phyloP scores from a whole-genome alignment of 2,113 vertebrate species.

The Cottus gobio region DNA sequence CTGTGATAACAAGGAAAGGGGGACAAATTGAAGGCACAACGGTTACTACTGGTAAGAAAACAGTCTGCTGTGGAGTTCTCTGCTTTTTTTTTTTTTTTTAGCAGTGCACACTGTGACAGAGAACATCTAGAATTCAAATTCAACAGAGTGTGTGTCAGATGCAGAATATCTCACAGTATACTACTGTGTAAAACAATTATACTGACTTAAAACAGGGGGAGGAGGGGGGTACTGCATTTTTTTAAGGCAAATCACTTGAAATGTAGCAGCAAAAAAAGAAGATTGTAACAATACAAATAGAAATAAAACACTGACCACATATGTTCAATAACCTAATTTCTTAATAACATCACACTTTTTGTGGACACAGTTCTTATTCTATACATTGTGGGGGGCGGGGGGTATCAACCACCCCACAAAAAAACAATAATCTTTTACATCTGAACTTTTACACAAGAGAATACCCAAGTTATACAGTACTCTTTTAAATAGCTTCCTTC shows the following conservation, averaged over 20 bases:
- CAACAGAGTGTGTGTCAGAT: slow-evolving; percentile 45
- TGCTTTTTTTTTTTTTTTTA: slow-evolving; percentile 42
- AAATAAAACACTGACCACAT: slow-evolving; percentile 84
- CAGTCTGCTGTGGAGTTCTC: slow-evolving; percentile 47
- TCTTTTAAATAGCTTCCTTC: slow-evolving; percentile 88
- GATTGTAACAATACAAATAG: slow-evolving; percentile 71
- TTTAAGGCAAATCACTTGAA: slow-evolving; percentile 83
- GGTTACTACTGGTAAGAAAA: slow-evolving; percentile 64
- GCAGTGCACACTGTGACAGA: slow-evolving; percentile 68
- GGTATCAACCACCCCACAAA: slow-evolving; percentile 58
- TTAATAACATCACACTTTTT: slow-evolving; percentile 80
- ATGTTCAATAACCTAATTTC: slow-evolving; percentile 85
- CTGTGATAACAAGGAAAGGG: slow-evolving; percentile 35
- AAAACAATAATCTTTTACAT: slow-evolving; percentile 81
- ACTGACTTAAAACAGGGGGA: slow-evolving; percentile 41
- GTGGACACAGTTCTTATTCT: slow-evolving; percentile 82
- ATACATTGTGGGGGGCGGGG: slow-evolving; percentile 69
- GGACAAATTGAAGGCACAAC: slow-evolving; percentile 72
- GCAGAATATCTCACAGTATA: slow-evolving; percentile 52
- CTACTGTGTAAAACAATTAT: slow-evolving; percentile 45
- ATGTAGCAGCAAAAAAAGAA: slow-evolving; percentile 85
- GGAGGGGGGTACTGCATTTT: slow-evolving; percentile 81
- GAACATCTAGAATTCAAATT: slow-evolving; percentile 25
- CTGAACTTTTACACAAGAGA: slow-evolving; percentile 84
- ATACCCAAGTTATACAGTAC: slow-evolving; percentile 88